A percentile compares a stretch with the other conserved stretches of the same genome.
Conservation (phyloP, 2,113 vertebrate species). For the Corythornis cristatus region DNA sequence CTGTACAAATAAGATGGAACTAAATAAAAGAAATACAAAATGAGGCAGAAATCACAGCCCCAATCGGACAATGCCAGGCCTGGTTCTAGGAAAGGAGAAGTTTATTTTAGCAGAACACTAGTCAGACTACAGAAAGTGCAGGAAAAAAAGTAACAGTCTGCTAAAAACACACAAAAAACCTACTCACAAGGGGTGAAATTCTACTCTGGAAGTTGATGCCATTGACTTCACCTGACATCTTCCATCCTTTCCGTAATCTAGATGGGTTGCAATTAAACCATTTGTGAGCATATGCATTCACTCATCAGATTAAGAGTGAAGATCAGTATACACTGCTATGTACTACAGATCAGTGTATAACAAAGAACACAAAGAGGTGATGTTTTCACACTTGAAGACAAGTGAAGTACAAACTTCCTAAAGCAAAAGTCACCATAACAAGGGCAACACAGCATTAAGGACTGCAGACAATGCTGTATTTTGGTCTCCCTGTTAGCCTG, state of each 20-base stretch:
- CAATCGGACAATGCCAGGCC: neutral
- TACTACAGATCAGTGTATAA: neutral
- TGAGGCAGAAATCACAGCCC: constrained; percentile 26
- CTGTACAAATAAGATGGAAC: constrained; percentile 31
- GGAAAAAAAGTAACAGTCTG: neutral
- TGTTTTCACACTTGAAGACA: neutral
- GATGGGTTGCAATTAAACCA: neutral
- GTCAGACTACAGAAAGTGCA: neutral
- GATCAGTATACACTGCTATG: neutral
- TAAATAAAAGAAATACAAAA: constrained; percentile 19
- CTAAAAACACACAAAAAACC: neutral
- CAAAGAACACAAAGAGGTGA: neutral
- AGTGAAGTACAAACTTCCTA: neutral
- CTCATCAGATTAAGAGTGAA: neutral
- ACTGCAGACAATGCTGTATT: neutral
- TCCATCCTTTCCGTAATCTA: neutral
- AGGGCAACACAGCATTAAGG: neutral
- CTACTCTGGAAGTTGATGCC: neutral
- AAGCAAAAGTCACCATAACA: neutral
- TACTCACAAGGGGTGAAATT: neutral
- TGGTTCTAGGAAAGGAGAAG: constrained; percentile 12
- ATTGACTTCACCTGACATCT: neutral
- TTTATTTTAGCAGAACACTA: neutral
- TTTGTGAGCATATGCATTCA: neutral
- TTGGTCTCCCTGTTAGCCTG: neutral